These are phyloP conservation scores for Ditula angustiorana DNA, from an alignment of 2,888 invertebrate genomes.

Conservation along the genomic window DNA sequence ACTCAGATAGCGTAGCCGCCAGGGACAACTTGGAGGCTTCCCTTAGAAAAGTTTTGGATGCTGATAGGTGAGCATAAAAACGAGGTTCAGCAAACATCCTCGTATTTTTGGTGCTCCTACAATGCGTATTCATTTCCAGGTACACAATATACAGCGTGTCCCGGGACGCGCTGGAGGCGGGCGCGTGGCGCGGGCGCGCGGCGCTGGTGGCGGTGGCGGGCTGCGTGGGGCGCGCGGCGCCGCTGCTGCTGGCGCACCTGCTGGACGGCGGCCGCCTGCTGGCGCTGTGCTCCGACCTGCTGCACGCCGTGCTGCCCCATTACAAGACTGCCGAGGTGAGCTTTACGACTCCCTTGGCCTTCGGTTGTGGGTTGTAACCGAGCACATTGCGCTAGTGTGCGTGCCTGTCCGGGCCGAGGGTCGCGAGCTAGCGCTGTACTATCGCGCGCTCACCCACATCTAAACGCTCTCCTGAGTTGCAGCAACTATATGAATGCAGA, in stretches of 20 bases:
- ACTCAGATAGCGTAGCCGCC: conserved; percentile 91
- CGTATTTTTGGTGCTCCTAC: not conserved
- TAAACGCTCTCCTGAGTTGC: too few relatives aligned
- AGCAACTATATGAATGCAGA: too few relatives aligned
- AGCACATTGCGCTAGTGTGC: too few relatives aligned
- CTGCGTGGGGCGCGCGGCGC: conserved; percentile 88
- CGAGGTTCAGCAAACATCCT: not conserved
- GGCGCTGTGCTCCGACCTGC: conserved; percentile 92
- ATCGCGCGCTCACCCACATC: too few relatives aligned
- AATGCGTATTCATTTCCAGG: conserved; percentile 54
- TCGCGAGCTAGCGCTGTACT: too few relatives aligned
- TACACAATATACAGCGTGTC: conserved; percentile 88
- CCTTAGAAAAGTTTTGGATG: conserved; percentile 88
- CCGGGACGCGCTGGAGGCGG: conserved; percentile 67
- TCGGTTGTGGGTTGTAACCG: too few relatives aligned
- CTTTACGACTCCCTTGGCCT: conserved; percentile 9
- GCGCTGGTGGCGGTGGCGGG: conserved; percentile 92
- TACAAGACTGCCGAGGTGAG: conserved; percentile 93
- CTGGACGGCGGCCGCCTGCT: conserved; percentile 90
- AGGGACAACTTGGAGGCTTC: conserved; percentile 90
- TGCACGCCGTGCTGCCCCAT: conserved; percentile 91
- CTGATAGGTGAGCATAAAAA: conserved; percentile 86
- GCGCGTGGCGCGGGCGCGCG: conserved; percentile 88
- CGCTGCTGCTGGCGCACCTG: conserved; percentile 89
- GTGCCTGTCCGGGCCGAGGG: too few relatives aligned